Evolutionary conservation across 2,113 vertebrate genomes (phyloP).

Genomic region (Lagopus muta): DNA sequence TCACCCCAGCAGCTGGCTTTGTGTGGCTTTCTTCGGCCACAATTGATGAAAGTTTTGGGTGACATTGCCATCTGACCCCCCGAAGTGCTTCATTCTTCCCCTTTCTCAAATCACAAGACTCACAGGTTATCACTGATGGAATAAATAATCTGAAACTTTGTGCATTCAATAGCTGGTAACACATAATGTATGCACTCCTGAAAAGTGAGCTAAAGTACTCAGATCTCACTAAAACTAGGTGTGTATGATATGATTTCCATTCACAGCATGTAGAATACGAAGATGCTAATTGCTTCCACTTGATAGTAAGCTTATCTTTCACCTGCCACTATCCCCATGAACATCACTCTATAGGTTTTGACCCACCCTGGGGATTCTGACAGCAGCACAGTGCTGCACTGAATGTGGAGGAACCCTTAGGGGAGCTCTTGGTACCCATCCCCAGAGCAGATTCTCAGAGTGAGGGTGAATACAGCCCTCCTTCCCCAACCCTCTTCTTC

Average conservation of each 20-base stretch:
- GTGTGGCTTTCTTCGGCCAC: background rate
- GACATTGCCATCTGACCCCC: background rate
- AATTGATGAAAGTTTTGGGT: background rate
- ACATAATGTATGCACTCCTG: background rate
- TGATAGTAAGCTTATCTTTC: background rate
- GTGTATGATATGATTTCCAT: background rate
- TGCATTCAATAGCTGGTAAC: conserved; percentile 15
- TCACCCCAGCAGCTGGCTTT: background rate
- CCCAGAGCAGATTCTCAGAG: background rate
- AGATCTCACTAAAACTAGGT: conserved; percentile 8
- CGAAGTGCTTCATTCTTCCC: background rate
- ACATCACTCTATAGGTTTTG: background rate
- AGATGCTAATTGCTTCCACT: conserved; percentile 21
- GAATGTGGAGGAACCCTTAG: background rate
- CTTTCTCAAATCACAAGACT: background rate
- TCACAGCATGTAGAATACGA: conserved; percentile 21
- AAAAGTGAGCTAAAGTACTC: background rate
- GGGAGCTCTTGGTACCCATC: background rate
- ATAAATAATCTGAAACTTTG: background rate
- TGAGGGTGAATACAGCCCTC: background rate
- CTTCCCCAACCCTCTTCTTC: background rate
- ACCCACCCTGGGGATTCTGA: background rate
- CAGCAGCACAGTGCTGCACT: background rate
- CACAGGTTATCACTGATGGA: background rate
- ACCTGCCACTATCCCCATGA: background rate